Conservation (phyloP, 2,113 vertebrate genomes). For the Sterna hirundo region DNA sequence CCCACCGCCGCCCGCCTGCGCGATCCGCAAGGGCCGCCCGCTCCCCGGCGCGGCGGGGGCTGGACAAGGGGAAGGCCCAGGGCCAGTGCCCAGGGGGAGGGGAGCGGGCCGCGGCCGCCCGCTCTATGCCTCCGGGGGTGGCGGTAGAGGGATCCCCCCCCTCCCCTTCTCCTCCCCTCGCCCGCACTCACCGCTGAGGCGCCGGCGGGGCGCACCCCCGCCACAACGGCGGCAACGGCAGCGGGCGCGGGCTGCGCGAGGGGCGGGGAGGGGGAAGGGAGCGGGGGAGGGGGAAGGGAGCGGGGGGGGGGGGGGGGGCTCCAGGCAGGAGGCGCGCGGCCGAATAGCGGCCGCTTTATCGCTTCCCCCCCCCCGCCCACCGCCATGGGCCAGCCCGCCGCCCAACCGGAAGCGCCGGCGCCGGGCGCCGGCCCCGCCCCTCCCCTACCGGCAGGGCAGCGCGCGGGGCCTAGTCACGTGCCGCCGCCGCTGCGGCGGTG, state of each 20-base stretch:
- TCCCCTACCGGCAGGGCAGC: neutral
- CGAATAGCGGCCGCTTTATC: neutral
- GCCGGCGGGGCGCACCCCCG: neutral
- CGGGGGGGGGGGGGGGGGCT: too few relatives aligned
- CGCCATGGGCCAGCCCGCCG: neutral
- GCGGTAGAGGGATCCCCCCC: too few relatives aligned
- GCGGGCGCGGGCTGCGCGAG: neutral
- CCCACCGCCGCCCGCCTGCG: neutral
- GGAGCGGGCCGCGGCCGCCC: neutral
- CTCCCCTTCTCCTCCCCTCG: neutral
- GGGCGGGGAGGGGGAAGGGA: neutral
- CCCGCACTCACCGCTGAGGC: neutral
- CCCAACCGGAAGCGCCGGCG: neutral
- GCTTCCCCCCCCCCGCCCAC: neutral
- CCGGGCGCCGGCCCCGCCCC: neutral
- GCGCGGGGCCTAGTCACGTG: neutral
- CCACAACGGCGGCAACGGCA: neutral
- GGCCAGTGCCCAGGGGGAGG: neutral
- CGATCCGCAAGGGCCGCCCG: neutral
- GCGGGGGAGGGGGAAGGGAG: too few relatives aligned
- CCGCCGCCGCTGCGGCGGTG: too few relatives aligned
- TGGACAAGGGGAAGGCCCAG: conserved; percentile 34
- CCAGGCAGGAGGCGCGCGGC: neutral
- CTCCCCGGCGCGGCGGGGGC: neutral
- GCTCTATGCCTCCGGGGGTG: neutral